A percentile compares a stretch with the other conserved stretches of the same genome.
These are phyloP conservation scores for Phodopus roborovskii DNA, from an alignment of 2,113 vertebrate genomes.

Conservation along the genomic window DNA sequence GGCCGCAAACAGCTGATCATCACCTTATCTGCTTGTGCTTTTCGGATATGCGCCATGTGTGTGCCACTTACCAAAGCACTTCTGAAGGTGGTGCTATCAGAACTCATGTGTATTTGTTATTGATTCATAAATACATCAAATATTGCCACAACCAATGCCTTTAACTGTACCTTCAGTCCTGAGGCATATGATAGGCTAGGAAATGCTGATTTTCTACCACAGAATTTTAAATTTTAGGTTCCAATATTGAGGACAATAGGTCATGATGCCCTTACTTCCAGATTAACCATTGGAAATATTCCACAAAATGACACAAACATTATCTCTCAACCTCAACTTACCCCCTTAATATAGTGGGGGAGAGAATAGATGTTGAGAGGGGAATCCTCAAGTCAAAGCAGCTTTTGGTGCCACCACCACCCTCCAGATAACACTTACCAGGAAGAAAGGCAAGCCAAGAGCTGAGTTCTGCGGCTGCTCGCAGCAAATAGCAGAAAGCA, in stretches of 20 bases:
- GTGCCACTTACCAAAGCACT: conserved; percentile 2
- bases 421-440: neutral
- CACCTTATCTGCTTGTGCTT: neutral
- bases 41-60: neutral
- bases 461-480: neutral
- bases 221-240: neutral
- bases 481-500: neutral
- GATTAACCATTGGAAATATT: neutral
- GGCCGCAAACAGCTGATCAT: neutral
- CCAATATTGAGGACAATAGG: neutral
- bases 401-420: neutral
- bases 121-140: neutral
- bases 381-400: neutral
- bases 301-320: neutral
- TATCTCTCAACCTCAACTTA: neutral
- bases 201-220: neutral
- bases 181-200: neutral
- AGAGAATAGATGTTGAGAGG: neutral
- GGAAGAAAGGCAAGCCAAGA: neutral
- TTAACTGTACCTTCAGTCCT: neutral
- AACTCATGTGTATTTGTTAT: neutral
- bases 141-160: neutral
- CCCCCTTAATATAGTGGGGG: neutral
- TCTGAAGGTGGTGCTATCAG: neutral
- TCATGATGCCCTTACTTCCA: neutral